Evolutionary conservation across 2,113 vertebrate species (phyloP).

Genomic region (Manacus vitellinus): DNA sequence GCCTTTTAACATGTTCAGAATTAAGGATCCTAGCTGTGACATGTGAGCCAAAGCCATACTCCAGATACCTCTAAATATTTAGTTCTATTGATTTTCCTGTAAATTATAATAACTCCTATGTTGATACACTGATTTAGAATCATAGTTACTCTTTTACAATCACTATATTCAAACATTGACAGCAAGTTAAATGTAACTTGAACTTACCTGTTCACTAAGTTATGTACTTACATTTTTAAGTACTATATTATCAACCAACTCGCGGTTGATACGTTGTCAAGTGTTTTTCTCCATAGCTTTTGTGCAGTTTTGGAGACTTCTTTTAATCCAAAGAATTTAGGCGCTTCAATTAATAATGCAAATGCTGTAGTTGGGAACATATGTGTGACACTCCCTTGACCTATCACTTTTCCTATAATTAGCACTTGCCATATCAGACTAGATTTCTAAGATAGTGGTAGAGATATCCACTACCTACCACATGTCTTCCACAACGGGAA

Average conservation of each 20-base stretch:
- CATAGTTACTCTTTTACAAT: background rate
- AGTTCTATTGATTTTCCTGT: background rate
- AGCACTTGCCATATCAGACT: background rate
- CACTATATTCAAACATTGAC: background rate
- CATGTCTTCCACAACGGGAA: background rate
- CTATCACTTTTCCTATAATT: background rate
- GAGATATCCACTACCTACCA: background rate
- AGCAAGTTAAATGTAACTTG: background rate
- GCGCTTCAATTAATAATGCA: background rate
- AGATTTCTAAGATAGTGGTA: background rate
- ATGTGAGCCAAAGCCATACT: background rate
- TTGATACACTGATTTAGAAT: background rate
- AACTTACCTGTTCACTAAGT: background rate
- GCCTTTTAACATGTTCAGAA: background rate
- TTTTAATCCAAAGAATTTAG: background rate
- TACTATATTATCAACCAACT: background rate
- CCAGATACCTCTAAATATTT: background rate
- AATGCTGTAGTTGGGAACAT: background rate
- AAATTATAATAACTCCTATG: background rate
- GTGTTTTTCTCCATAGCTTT: background rate
- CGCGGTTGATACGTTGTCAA: background rate
- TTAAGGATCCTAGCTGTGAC: background rate
- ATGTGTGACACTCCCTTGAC: background rate
- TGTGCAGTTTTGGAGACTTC: background rate
- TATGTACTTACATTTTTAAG: background rate